These are phyloP conservation scores for Bos indicus DNA, from an alignment of 2,113 vertebrate genomes.

Conservation along the genomic window DNA sequence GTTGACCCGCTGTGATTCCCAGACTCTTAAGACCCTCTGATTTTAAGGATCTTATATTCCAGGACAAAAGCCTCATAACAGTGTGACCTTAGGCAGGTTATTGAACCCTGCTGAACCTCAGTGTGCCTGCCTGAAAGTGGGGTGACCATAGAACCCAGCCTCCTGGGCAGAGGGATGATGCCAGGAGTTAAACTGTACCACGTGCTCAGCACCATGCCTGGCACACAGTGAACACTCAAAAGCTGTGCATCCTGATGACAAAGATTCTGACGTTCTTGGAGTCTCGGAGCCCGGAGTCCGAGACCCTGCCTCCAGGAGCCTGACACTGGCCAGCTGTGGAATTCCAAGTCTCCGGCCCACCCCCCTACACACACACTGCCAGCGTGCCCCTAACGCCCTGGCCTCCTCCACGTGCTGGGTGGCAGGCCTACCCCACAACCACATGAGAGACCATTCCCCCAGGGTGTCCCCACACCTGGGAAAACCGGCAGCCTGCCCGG, in stretches of 20 bases:
- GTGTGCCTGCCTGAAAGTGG: background rate
- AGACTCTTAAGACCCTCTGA: background rate
- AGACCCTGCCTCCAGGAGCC: background rate
- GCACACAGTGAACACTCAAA: background rate
- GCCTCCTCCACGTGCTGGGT: constrained; percentile 67
- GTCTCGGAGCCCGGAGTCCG: accelerated
- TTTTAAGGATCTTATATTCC: background rate
- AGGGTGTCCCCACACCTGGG: constrained; percentile 73
- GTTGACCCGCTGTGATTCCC: background rate
- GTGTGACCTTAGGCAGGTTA: background rate
- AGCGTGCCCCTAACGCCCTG: background rate
- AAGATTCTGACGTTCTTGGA: background rate
- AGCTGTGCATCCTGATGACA: accelerated
- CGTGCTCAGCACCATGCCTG: background rate
- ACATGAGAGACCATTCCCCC: constrained; percentile 69
- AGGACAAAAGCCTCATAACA: background rate
- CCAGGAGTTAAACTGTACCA: background rate
- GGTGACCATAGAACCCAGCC: background rate
- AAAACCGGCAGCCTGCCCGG: constrained; percentile 57
- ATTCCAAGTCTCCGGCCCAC: background rate
- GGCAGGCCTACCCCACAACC: constrained; percentile 56
- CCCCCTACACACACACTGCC: background rate
- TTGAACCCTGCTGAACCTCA: background rate
- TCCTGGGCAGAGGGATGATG: background rate
- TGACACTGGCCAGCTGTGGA: background rate